Base-by-base conservation (phyloP, 2,888 invertebrate species). In the Tetranychus truncatus region DNA sequence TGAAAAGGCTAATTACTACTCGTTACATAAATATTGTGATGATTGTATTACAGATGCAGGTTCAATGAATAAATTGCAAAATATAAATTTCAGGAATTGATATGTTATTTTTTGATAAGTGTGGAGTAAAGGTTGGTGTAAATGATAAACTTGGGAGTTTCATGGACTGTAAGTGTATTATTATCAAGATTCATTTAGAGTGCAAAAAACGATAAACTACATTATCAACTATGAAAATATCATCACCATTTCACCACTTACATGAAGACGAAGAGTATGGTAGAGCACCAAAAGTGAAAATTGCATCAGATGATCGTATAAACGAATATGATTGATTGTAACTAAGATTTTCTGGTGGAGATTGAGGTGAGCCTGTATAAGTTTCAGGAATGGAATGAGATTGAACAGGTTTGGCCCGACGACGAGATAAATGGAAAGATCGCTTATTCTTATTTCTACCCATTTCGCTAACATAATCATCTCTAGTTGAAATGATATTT, bases 391-490 rank as follows among this genome's bases (percentile, higher is more conserved):
- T 45, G 44, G 75, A 75, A 71, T 75, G 75, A 72, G 75, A 75
- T 45, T 75, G 75, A 7, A 66, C 46, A 72, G 72, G 75, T 18
- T 72, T 75, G 18, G 75, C 66, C 1, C 74, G 55, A 71, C 77
- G 76, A 20, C 77, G 75, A 55, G 55, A 15, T 74, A 78, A 77
- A 67, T 76, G 77, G 76, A 78, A 78, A 74, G 84, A 84, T 71
- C 84, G 83, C 79, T 84, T 85, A 79, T 83, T 83, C 77, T 81
- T 81, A 78, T 81, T 80, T 77, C 80, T 79, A 75, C 80, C 80
- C 74, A 79, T 77, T 34, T 73, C 71, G 73, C 74, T 74, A 71
- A 75, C 78, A 74, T 80, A 80, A 75, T 55, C 15, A 55, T 15
- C 55, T 9, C 15, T 55, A 6, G 55, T 55, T 9, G 55, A 55